phyloP scores from a whole-genome alignment of 2,888 invertebrate species.

The Tipula helvola region DNA sequence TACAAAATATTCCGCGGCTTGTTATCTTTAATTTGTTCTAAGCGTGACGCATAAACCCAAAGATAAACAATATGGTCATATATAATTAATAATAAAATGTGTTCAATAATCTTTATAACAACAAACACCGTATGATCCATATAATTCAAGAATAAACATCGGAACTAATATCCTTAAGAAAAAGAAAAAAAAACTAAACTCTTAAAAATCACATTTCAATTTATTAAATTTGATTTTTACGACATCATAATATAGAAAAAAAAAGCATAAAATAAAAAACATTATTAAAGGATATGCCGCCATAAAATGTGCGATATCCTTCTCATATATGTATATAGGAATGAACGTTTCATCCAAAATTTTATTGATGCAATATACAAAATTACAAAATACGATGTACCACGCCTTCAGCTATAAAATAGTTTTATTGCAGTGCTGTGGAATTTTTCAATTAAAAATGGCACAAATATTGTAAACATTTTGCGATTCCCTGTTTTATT shows the following conservation, averaged over 20 bases:
- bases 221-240: not conserved
- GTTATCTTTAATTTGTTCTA: too few species aligned
- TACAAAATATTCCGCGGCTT: too few species aligned
- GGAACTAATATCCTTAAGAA: not conserved
- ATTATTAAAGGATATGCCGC: not conserved
- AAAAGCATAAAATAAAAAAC: not conserved
- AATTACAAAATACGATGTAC: not conserved
- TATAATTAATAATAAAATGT: not conserved
- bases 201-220: not conserved
- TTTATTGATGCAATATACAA: not conserved
- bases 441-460: not conserved
- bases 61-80: not conserved
- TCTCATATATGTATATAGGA: not conserved
- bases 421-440: not conserved
- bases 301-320: not conserved
- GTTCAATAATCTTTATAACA: not conserved
- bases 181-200: not conserved
- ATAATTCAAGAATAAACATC: not conserved
- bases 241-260: not conserved
- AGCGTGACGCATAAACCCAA: too few species aligned
- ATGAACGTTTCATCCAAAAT: not conserved
- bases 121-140: not conserved
- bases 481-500: too few species aligned
- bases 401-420: not conserved
- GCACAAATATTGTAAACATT: not conserved